phyloP scores from a whole-genome alignment of 2,888 invertebrate species.

The Rhagium mordax region DNA sequence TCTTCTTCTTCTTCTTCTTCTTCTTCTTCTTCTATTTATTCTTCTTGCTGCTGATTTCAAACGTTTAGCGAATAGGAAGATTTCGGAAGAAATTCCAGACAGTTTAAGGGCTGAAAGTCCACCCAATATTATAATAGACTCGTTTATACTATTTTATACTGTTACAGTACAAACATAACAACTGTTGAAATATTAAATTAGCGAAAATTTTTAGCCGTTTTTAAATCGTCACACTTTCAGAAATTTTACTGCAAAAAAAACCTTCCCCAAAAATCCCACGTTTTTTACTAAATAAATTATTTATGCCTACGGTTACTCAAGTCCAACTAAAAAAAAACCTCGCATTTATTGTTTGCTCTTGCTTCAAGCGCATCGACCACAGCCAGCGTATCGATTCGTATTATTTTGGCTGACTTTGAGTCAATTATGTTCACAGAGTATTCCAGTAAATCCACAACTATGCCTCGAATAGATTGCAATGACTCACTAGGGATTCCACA shows the following conservation, averaged over 20 bases:
- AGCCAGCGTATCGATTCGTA: not conserved
- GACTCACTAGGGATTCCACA: slow-evolving; percentile 21
- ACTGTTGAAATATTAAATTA: too few relatives aligned
- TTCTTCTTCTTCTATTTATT: too few relatives aligned
- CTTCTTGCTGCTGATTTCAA: too few relatives aligned
- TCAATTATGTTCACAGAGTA: slow-evolving; percentile 18
- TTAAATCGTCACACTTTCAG: too few relatives aligned
- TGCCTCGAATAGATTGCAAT: slow-evolving; percentile 28
- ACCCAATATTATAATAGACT: too few relatives aligned
- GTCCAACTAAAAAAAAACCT: not conserved
- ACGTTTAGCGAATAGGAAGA: too few relatives aligned
- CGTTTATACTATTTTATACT: too few relatives aligned
- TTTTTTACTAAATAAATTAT: not conserved
- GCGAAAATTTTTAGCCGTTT: too few relatives aligned
- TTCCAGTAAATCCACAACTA: slow-evolving; percentile 18
- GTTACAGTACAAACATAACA: too few relatives aligned
- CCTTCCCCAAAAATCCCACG: not conserved
- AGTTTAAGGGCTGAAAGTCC: too few relatives aligned
- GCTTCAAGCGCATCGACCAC: not conserved
- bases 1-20: too few relatives aligned
- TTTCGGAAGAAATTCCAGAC: too few relatives aligned
- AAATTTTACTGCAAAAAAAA: not conserved
- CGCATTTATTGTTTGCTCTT: not conserved
- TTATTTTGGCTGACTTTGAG: not conserved
- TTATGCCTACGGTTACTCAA: not conserved